Evolutionary conservation across 2,888 invertebrate species (phyloP).

Genomic region (Volucella inanis): DNA sequence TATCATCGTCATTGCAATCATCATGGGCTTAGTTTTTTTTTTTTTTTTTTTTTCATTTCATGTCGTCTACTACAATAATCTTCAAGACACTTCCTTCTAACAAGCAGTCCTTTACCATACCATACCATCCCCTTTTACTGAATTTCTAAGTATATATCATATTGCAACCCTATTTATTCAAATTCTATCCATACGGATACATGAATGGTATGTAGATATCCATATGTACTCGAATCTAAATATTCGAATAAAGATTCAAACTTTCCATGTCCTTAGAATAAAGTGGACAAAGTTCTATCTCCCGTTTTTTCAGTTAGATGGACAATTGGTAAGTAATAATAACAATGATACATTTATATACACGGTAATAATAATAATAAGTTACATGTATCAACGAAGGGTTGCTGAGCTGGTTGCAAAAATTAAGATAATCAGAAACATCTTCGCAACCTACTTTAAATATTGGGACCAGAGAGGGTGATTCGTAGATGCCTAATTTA

Average conservation of each 20-base stretch:
- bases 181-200: slow-evolving; percentile 6
- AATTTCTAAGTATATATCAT: slow-evolving; percentile 65
- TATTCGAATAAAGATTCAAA: neutral
- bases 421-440: slow-evolving; percentile 53
- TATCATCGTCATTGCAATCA: slow-evolving; percentile 49
- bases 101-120: slow-evolving; percentile 27
- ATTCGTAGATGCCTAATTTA: slow-evolving; percentile 80
- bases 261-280: slow-evolving; percentile 24
- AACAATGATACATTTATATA: slow-evolving; percentile 70
- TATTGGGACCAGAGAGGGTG: slow-evolving; percentile 68
- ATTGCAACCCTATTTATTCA: slow-evolving; percentile 66
- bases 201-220: neutral
- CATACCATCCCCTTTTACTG: slow-evolving; percentile 22
- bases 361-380: slow-evolving; percentile 66
- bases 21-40: slow-evolving; percentile 40
- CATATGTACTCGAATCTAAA: too few species aligned
- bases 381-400: slow-evolving; percentile 69
- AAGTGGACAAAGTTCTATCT: slow-evolving; percentile 36
- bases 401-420: slow-evolving; percentile 39
- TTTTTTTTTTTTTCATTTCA: slow-evolving; percentile 7
- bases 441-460: slow-evolving; percentile 54
- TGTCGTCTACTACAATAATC: slow-evolving; percentile 1
- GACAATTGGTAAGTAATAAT: slow-evolving; percentile 67
- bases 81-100: slow-evolving; percentile 55
- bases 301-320: slow-evolving; percentile 37